These are phyloP conservation scores for Daboia siamensis DNA, from an alignment of 2,113 vertebrate genomes.

Conservation along the genomic window DNA sequence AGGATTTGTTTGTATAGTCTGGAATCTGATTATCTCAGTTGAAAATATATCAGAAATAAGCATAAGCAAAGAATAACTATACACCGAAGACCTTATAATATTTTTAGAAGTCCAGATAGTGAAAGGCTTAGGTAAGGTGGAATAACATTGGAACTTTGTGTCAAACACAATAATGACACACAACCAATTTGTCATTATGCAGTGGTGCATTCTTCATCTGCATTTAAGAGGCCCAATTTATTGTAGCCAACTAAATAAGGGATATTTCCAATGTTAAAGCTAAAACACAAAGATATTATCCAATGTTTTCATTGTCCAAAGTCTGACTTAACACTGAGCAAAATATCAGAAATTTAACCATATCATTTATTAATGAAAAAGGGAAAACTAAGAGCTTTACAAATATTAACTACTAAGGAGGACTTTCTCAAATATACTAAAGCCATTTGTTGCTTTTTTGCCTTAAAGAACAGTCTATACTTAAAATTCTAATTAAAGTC, in stretches of 20 bases:
- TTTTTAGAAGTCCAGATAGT: background rate
- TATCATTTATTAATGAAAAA: background rate
- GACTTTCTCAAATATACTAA: background rate
- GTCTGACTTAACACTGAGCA: background rate
- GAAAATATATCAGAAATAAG: background rate
- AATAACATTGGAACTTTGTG: background rate
- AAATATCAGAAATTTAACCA: background rate
- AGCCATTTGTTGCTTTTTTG: constrained; percentile 30
- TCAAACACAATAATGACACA: background rate
- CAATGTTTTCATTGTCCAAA: background rate
- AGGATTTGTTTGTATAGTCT: background rate
- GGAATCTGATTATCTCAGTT: background rate
- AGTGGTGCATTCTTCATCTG: background rate
- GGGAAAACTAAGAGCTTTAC: background rate
- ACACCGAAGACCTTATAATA: background rate
- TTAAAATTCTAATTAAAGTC: constrained; percentile 23
- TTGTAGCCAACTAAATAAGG: background rate
- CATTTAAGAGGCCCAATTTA: background rate
- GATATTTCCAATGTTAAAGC: background rate
- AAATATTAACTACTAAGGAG: background rate
- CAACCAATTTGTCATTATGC: background rate
- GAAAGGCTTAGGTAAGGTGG: background rate
- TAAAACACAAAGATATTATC: background rate
- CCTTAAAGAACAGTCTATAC: constrained; percentile 34
- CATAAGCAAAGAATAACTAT: background rate